phyloP scores from a whole-genome alignment of 2,888 invertebrate species.

The Cephalotes varians region DNA sequence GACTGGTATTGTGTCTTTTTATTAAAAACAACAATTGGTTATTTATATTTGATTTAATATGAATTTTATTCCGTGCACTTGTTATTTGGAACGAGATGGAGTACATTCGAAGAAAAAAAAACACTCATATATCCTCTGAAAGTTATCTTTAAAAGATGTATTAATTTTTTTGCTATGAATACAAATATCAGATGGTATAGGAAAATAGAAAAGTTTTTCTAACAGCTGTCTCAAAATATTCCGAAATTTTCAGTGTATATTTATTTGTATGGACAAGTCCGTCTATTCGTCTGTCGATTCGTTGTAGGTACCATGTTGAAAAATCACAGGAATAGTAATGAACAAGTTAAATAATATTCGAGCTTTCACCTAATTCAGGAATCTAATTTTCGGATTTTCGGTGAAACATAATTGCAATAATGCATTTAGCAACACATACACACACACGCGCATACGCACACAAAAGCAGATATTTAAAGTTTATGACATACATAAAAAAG shows the following conservation, averaged over 20 bases:
- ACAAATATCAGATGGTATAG: conserved; percentile 55
- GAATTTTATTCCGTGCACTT: background rate
- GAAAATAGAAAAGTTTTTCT: conserved; percentile 32
- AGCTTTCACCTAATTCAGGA: background rate
- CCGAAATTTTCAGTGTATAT: conserved; percentile 47
- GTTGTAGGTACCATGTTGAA: conserved; percentile 11
- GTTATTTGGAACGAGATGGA: background rate
- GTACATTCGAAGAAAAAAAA: background rate
- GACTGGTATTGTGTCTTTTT: background rate
- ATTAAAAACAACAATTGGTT: background rate
- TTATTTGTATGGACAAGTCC: conserved; percentile 66
- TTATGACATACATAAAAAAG: background rate
- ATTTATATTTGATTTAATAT: background rate
- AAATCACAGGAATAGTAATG: conserved; percentile 45
- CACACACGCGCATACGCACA: too few species aligned
- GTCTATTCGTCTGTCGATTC: conserved; percentile 4
- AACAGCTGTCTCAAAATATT: conserved; percentile 9
- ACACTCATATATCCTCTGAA: background rate
- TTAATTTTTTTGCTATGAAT: conserved; percentile 36
- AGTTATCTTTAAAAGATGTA: background rate
- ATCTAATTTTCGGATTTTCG: background rate
- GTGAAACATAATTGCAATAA: background rate
- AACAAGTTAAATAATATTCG: background rate
- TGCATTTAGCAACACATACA: background rate
- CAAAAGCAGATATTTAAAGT: conserved; percentile 26